These are phyloP conservation scores for Bombylius major DNA, from an alignment of 2,888 invertebrate genomes.

Conservation along the genomic window DNA sequence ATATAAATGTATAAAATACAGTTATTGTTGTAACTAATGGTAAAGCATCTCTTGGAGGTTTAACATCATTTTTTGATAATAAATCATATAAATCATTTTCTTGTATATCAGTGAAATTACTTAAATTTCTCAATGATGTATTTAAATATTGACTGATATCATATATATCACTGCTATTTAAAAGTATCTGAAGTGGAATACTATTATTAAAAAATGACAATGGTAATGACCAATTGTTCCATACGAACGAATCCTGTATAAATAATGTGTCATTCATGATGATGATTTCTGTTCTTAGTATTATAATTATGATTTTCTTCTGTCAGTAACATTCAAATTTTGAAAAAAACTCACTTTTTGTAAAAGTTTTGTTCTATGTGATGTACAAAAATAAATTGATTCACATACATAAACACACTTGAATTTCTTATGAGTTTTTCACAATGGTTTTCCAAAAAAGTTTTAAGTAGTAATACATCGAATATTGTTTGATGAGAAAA, in stretches of 20 bases:
- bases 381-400: too few species aligned
- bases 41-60: constrained; percentile 17
- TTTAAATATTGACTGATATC: not conserved
- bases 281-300: not conserved
- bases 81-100: not conserved
- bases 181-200: not conserved
- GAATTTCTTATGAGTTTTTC: too few species aligned
- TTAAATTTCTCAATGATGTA: not conserved
- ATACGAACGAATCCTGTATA: not conserved
- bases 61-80: constrained; percentile 1
- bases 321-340: too few species aligned
- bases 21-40: constrained; percentile 43
- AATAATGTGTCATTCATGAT: not conserved
- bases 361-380: too few species aligned
- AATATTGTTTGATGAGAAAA: too few species aligned
- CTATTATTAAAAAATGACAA: not conserved
- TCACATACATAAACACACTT: too few species aligned
- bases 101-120: not conserved
- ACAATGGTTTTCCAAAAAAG: too few species aligned
- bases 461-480: too few species aligned
- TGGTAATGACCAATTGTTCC: not conserved
- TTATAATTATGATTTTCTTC: too few species aligned
- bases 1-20: constrained; percentile 47
- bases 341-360: too few species aligned
- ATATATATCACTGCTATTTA: not conserved